Evolutionary conservation across 2,888 invertebrate genomes (phyloP).

Genomic region (Megalurothrips usitatus): DNA sequence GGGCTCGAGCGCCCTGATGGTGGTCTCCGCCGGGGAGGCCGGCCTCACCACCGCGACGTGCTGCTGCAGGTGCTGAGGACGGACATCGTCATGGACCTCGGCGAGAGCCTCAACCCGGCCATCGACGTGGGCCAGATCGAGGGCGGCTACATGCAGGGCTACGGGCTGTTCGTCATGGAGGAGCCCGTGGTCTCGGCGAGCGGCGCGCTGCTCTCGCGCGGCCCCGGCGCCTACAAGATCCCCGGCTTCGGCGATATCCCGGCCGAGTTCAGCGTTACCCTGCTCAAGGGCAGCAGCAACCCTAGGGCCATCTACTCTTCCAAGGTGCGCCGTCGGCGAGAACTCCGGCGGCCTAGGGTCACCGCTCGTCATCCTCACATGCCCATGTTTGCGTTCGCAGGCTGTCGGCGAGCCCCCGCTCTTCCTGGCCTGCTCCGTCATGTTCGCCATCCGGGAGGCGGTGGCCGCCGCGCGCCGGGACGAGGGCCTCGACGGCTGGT

Average conservation of each 20-base stretch:
- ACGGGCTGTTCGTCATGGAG: constrained; percentile 86
- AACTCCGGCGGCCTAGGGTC: no score
- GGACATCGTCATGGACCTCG: constrained; percentile 96
- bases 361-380: no score
- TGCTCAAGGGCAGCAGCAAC: constrained; percentile 86
- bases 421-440: constrained; percentile 80
- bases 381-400: constrained; percentile 51
- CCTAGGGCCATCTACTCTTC: constrained; percentile 90
- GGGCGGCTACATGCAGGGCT: constrained; percentile 91
- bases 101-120: constrained; percentile 91
- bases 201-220: constrained; percentile 75
- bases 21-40: neutral
- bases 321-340: constrained; percentile 59
- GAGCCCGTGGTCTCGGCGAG: constrained; percentile 81
- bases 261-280: constrained; percentile 82
- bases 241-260: constrained; percentile 93
- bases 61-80: constrained; percentile 64
- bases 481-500: constrained; percentile 56
- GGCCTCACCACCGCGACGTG: neutral
- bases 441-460: constrained; percentile 87
- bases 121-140: constrained; percentile 96
- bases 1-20: neutral
- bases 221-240: constrained; percentile 91
- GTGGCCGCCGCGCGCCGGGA: constrained; percentile 72
- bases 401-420: constrained; percentile 95